A percentile compares a stretch with the other conserved stretches of the same genome.
Conservation (phyloP, 2,888 invertebrate species). For the Ennomos erosarius region DNA sequence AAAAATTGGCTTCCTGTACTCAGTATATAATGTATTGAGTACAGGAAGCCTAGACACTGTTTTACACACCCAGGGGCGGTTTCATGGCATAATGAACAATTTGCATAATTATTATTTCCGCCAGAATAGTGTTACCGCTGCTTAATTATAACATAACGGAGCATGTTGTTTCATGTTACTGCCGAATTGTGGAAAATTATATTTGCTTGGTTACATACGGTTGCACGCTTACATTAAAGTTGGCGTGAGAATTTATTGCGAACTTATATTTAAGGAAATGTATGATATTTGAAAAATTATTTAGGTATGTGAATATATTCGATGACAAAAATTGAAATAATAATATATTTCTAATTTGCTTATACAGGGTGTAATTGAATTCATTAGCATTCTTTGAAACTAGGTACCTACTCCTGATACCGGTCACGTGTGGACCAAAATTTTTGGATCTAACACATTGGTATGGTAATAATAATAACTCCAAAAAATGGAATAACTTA, state of each 20-base stretch:
- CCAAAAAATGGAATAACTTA: no score
- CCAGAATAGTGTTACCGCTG: slow-evolving; percentile 35
- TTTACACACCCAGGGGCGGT: slow-evolving; percentile 26
- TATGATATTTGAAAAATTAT: background rate
- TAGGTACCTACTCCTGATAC: no score
- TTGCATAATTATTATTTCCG: slow-evolving; percentile 40
- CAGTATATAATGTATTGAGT: no score
- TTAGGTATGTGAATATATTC: no score
- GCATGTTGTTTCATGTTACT: slow-evolving; percentile 35
- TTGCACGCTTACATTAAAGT: slow-evolving; percentile 8
- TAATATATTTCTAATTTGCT: no score
- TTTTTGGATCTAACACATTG: no score
- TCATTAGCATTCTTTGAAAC: no score
- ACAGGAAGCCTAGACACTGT: slow-evolving; percentile 2
- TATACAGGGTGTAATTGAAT: no score
- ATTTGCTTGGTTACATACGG: slow-evolving; percentile 23
- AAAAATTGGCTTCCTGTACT: no score
- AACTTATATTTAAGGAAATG: background rate
- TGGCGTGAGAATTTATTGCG: background rate
- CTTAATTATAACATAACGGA: slow-evolving; percentile 34
- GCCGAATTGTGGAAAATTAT: slow-evolving; percentile 30
- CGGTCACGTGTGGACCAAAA: no score
- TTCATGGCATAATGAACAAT: slow-evolving; percentile 41
- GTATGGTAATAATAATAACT: no score
- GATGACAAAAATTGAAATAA: no score